Base-by-base conservation (phyloP, 2,797 vertebrate genomes). In the Chelonia mydas region DNA sequence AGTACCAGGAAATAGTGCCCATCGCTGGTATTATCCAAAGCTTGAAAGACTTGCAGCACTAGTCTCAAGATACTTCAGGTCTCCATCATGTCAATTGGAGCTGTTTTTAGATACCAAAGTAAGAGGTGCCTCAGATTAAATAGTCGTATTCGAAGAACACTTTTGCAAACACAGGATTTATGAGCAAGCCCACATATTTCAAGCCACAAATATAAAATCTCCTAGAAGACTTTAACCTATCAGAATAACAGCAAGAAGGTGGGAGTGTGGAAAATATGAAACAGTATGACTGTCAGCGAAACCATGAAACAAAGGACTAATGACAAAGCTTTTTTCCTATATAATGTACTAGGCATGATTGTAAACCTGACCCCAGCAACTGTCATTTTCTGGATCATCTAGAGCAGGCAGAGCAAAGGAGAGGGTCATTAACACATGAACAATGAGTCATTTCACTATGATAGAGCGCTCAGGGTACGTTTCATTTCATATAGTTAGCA, bases 401-500 rank as follows among this genome's bases (percentile, higher is more conserved):
- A 68, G 85, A 84, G 2, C 2, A 81, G 61, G 7, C 65, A 78
- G 78, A 4, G 2, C 16, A 31, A 47, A 41, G 54, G 81, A 31
- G 27, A 5, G 0, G 54, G 1, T 45, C 28, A 7, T 77, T 25
- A 47, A 57, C 10, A 28, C 12, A 41, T 51, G 50, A 11, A 19
- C 54, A 77, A 41, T 25, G 1, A 19, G 23, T 47, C 2, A 0
- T 2, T 23, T 88, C 77, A 65, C 80, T 19, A 31, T 47, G 65
- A 5, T 8, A 0, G 9, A 37, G 49, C 61, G 41, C 27, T 59
- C 51, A 51, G 33, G 65, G 0, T 19, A 54, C 37, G 11, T 84
- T 31, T 65, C 1, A 0, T 33, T n/a, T 59, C 3, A 0, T 1
- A 1, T 10, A 19, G 54, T 57, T 27, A 3, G 21, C 11, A 3